A percentile compares a stretch with the other conserved stretches of the same genome.
phyloP scores from a whole-genome alignment of 2,113 vertebrate genomes.

The Nanorana parkeri region DNA sequence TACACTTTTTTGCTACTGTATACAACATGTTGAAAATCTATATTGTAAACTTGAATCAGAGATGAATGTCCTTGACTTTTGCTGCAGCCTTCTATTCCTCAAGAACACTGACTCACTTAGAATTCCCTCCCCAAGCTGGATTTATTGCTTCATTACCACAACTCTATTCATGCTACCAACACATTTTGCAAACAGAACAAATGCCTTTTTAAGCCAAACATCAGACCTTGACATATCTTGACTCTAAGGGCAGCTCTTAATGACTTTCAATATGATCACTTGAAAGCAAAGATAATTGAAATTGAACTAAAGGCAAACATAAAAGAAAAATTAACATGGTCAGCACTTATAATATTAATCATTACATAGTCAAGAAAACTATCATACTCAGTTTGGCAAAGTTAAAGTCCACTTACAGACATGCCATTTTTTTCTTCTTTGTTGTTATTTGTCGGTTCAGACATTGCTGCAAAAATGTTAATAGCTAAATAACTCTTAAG shows the following conservation, averaged over 20 bases:
- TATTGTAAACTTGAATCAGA: slow-evolving; percentile 1
- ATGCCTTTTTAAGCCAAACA: slow-evolving; percentile 34
- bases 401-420: too few relatives aligned
- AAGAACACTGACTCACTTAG: slow-evolving; percentile 5
- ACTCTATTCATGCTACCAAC: slow-evolving; percentile 36
- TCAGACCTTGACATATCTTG: slow-evolving; percentile 19
- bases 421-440: too few relatives aligned
- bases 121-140: slow-evolving; percentile 19
- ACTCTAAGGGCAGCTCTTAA: slow-evolving; percentile 36
- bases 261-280: slow-evolving; percentile 47
- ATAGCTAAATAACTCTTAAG: too few relatives aligned
- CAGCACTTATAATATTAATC: slow-evolving; percentile 38
- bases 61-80: slow-evolving; percentile 36
- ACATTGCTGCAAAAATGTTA: too few relatives aligned
- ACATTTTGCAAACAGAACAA: slow-evolving; percentile 52
- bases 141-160: slow-evolving; percentile 48
- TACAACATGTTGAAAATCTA: too few relatives aligned
- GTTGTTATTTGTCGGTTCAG: too few relatives aligned
- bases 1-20: too few relatives aligned
- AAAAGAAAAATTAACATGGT: slow-evolving; percentile 34
- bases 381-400: neutral
- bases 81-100: slow-evolving; percentile 1
- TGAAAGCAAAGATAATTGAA: slow-evolving; percentile 43
- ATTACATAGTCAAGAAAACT: slow-evolving; percentile 7
- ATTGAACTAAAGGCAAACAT: slow-evolving; percentile 40